Evolutionary conservation across 1,140 invertebrate genomes (phyloP).

Genomic region (Rhopalosiphum maidis): DNA sequence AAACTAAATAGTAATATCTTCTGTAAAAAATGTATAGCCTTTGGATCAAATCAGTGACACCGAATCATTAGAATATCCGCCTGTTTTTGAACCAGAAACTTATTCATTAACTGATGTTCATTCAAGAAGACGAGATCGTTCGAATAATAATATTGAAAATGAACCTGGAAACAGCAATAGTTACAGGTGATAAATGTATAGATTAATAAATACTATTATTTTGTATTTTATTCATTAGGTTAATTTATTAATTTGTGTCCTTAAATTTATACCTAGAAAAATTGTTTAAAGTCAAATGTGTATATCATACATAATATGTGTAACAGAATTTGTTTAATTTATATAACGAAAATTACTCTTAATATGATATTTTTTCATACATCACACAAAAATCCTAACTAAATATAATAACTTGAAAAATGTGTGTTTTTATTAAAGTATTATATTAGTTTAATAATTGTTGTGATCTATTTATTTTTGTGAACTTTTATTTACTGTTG

Average conservation of each 20-base stretch:
- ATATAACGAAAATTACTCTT: background rate
- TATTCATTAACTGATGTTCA: conserved; percentile 69
- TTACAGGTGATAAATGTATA: conserved; percentile 22
- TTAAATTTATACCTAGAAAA: background rate
- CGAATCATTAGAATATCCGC: conserved; percentile 74
- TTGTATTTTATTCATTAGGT: conserved; percentile 6
- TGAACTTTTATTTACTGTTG: conserved; percentile 49
- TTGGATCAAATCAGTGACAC: conserved; percentile 46
- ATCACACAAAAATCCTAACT: background rate
- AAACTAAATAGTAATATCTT: background rate
- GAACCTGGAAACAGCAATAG: conserved; percentile 40
- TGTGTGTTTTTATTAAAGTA: conserved; percentile 21
- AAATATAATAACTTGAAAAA: conserved; percentile 43
- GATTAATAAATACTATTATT: background rate
- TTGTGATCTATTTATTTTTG: conserved; percentile 19
- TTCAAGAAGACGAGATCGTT: conserved; percentile 49
- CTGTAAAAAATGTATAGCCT: background rate
- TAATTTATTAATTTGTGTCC: background rate
- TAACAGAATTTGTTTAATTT: conserved; percentile 36
- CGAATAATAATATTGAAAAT: conserved; percentile 49
- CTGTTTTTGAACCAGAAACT: conserved; percentile 81
- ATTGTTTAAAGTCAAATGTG: background rate
- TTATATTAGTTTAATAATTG: conserved; percentile 17
- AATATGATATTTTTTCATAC: conserved; percentile 15
- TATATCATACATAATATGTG: conserved; percentile 35